Evolutionary conservation across 1,140 invertebrate species (phyloP), one percentile per base, ranked within the genome.

Genomic region (Dufourea novaeangliae): DNA sequence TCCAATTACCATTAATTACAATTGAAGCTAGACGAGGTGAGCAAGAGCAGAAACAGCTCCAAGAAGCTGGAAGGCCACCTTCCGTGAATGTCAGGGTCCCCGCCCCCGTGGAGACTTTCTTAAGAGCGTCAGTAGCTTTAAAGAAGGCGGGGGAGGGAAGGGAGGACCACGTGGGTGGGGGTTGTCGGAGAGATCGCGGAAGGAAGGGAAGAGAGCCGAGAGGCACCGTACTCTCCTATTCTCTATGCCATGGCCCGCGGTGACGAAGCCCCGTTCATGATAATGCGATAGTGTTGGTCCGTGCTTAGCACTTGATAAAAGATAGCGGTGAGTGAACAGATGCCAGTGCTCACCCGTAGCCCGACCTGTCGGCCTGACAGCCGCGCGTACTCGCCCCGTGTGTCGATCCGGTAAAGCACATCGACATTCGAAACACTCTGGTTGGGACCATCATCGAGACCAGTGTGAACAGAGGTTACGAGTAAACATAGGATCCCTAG

Each of bases 291-390:
- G 90, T 90, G 90, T 85, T 88, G 88, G 88, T 88, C 83, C 75
- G 86, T 86, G 86, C 85, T 88, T 87, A 90, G 87, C 90, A 85
- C 88, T 91, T 91, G 91, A 92, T 92, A 92, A 92, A 92, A 92
- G 92, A 92, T 92, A 91, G 91, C 91, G 84, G 85, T 88, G 83
- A 84, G 80, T 86, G 79, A 87, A 89, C 77, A 87, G 77, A 85
- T 88, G 83, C 79, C 91, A 92, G 92, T 92, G 39, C 37, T 72
- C 69, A 70, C 76, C 69, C 64, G 75, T 57, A 62, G 66, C 52
- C 20, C 67, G 67, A 71, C 75, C 59, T 63, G 75, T 76, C 66
- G 54, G 73, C 27, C n/a, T 50, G 41, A 59, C 29, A 41, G 54
- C 41, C 73, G 66, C 73, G 73, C n/a, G 3, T 67, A 61, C 68